Evolutionary conservation across 2,888 invertebrate genomes (phyloP).

Genomic region (Malthinus flaveolus): DNA sequence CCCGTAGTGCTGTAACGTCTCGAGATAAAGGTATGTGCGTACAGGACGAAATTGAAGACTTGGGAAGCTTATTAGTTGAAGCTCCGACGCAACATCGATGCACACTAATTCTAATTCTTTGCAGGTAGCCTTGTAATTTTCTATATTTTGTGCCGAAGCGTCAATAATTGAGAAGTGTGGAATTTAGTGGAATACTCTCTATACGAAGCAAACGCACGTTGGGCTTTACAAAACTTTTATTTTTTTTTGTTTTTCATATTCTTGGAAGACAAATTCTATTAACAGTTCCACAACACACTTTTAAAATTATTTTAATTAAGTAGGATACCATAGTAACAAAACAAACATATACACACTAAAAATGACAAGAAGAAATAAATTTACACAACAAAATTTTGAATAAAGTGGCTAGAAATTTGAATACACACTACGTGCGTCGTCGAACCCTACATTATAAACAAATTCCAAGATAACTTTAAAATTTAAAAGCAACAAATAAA

Average conservation of each 20-base stretch:
- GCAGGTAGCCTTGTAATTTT: too few species aligned
- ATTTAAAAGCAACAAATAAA: conserved; percentile 5
- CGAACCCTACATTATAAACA: not conserved
- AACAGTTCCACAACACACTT: conserved; percentile 47
- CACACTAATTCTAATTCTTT: too few species aligned
- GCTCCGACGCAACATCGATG: too few species aligned
- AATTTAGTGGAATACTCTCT: too few species aligned
- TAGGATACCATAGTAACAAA: conserved; percentile 7
- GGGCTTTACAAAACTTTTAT: conserved; percentile 32
- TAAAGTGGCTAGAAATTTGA: not conserved
- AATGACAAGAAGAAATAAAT: not conserved
- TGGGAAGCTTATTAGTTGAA: too few species aligned
- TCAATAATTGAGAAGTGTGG: too few species aligned
- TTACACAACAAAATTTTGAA: not conserved
- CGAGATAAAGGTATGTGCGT: too few species aligned
- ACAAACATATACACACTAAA: conserved; percentile 2
- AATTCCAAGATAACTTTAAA: conserved; percentile 5
- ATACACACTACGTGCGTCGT: not conserved
- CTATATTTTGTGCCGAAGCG: too few species aligned
- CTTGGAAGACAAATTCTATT: conserved; percentile 49
- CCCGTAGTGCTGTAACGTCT: too few species aligned
- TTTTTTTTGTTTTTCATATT: conserved; percentile 49
- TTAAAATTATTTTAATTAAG: conserved; percentile 41
- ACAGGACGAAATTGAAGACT: too few species aligned
- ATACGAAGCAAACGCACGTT: too few species aligned